A percentile compares a stretch with the other conserved stretches of the same genome.
Conservation (phyloP, 2,888 invertebrate genomes). For the Ophion ventricosus region DNA sequence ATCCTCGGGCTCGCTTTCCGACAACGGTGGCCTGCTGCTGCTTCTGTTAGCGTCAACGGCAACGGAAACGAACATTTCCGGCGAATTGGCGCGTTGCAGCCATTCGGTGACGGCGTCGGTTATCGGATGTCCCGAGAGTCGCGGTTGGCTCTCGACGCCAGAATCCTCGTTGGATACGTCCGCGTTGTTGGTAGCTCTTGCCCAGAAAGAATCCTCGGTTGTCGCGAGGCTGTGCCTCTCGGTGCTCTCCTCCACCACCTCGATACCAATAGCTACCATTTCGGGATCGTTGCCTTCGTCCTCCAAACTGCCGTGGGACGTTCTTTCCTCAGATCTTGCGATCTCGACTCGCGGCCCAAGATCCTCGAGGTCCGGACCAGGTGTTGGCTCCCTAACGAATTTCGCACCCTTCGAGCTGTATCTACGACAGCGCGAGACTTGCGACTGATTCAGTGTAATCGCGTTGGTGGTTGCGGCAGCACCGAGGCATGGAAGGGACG, state of each 20-base stretch:
- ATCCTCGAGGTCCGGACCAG: conserved; percentile 75
- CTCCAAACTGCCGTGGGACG: conserved; percentile 2
- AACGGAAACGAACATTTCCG: conserved; percentile 78
- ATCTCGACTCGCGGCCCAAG: neutral
- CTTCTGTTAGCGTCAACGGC: no score
- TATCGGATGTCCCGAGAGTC: conserved; percentile 82
- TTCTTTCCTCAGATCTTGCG: neutral
- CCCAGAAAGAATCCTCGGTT: conserved; percentile 11
- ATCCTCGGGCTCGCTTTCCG: conserved; percentile 68
- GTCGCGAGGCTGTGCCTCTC: conserved; percentile 54
- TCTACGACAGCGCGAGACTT: conserved; percentile 70
- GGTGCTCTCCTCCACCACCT: conserved; percentile 61
- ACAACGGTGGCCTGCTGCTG: conserved; percentile 46
- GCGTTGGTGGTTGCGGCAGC: neutral
- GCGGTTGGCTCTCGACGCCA: conserved; percentile 77
- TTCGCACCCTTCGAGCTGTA: conserved; percentile 75
- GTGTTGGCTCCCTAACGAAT: conserved; percentile 77
- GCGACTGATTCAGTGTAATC: neutral
- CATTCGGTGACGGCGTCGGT: conserved; percentile 86
- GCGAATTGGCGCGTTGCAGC: conserved; percentile 83
- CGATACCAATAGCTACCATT: conserved; percentile 61
- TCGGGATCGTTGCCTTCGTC: conserved; percentile 50
- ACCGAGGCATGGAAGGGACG: conserved; percentile 26
- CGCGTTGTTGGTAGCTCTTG: conserved; percentile 32
- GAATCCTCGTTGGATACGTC: conserved; percentile 77